Evolutionary conservation across 2,797 vertebrate species (phyloP), one percentile per base, ranked within the genome.

Genomic region (Sebastes trivittatus): DNA sequence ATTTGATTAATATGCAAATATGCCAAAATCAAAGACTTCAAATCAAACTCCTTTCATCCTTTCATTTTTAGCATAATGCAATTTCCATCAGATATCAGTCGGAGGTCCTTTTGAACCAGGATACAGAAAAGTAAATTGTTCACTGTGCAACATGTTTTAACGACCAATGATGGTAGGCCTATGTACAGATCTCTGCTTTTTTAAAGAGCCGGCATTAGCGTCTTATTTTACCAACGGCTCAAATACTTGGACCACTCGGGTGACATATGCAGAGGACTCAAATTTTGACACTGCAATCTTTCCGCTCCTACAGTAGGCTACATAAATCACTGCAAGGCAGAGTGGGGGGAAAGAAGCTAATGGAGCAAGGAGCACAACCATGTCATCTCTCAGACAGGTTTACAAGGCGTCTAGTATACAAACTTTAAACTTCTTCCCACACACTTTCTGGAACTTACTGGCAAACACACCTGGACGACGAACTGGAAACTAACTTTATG

Each of bases 261-360:
- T 88, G 84, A 88, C 85, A 87, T 72, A 80, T 55, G 36, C 60
- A 82, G 66, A 77, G 80, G 68, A 88, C 79, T 81, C 72, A 90
- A 78, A 85, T 65, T 90, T 82, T 55, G 23, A 86, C 77, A 66
- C 61, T 58, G 80, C 78, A 85, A 83, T 89, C 75, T 86, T 90
- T 93, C 92, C 63, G 2, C 73, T 84, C 58, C 22, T 25, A 61
- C 13, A 49, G 27, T 18, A 52, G 46, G 46, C 46, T n/a, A 32
- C 80, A 88, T 92, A 87, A 90, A 92, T 93, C 89, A 91, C 74
- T n/a, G 67, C 16, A 29, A 65, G 77, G 72, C 66, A 72, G 69
- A 72, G 61, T 1, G 7, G 59, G 58, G 72, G 66, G 68, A 75
- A 81, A 75, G 75, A 61, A 59, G 62, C 81, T 86, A 87, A 89